These are phyloP conservation scores for Siphamia tubifer DNA, from an alignment of 2,113 vertebrate species.

Conservation along the genomic window DNA sequence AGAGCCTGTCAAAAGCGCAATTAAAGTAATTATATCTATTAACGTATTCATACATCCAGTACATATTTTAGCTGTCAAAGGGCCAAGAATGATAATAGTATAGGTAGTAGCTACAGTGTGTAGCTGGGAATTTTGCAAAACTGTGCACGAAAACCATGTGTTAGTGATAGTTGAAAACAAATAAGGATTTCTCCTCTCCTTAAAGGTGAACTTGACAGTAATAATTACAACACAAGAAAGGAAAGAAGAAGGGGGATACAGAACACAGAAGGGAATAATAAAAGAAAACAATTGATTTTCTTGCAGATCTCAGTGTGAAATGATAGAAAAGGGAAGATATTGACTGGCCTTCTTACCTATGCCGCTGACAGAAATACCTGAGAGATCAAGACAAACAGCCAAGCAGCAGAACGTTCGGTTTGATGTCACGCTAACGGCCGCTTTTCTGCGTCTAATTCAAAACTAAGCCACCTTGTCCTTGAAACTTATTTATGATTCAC, in stretches of 20 bases:
- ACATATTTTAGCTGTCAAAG: background rate
- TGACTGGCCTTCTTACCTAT: slow-evolving; percentile 17
- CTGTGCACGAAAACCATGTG: background rate
- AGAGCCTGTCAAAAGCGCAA: slow-evolving; percentile 13
- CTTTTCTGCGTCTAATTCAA: background rate
- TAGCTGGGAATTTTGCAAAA: background rate
- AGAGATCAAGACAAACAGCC: slow-evolving; percentile 10
- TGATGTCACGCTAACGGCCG: slow-evolving; percentile 23
- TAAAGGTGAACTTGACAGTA: background rate
- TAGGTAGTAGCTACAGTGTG: background rate
- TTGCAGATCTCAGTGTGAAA: background rate
- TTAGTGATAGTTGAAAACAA: background rate
- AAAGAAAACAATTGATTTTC: slow-evolving; percentile 17
- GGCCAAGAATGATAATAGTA: background rate
- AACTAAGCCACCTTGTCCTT: background rate
- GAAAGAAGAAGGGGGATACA: background rate
- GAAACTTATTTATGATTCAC: slow-evolving; percentile 23
- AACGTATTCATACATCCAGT: slow-evolving; percentile 2
- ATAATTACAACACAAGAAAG: background rate
- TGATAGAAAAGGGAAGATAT: background rate
- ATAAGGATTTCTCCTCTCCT: background rate
- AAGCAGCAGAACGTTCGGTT: slow-evolving; percentile 5
- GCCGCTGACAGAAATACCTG: slow-evolving; percentile 23
- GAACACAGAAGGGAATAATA: background rate
- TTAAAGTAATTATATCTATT: slow-evolving; percentile 22